phyloP scores from a whole-genome alignment of 2,797 vertebrate genomes.

The Catostomus latipinnis region DNA sequence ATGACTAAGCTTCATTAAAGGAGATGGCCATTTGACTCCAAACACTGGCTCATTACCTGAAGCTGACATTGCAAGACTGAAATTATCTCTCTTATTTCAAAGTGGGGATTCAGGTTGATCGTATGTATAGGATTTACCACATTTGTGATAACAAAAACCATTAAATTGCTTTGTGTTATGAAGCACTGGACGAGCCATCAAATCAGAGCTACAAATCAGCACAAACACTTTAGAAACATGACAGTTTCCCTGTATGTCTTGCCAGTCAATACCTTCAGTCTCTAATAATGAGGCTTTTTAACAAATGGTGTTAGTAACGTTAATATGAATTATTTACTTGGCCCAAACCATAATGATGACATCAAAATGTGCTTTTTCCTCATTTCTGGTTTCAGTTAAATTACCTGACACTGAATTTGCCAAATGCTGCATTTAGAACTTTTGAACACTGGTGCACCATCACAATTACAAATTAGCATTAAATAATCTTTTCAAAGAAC shows the following conservation, averaged over 20 bases:
- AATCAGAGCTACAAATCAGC: too few relatives aligned
- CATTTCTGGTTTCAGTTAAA: conserved; percentile 3
- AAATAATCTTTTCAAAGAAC: conserved; percentile 8
- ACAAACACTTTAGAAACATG: too few relatives aligned
- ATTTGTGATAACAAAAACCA: conserved; percentile 52
- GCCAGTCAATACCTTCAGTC: neutral
- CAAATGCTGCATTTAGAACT: conserved; percentile 12
- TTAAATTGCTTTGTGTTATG: conserved; percentile 41
- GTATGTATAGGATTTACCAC: conserved; percentile 35
- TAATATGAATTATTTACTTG: conserved; percentile 47
- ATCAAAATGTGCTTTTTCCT: conserved; percentile 45
- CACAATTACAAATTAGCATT: conserved; percentile 18
- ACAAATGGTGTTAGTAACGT: conserved; percentile 51
- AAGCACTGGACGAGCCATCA: too few relatives aligned
- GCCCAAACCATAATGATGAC: conserved; percentile 51
- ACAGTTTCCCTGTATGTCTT: too few relatives aligned
- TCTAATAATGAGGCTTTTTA: conserved; percentile 20
- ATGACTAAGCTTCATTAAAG: conserved; percentile 49
- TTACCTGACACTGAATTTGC: conserved; percentile 33
- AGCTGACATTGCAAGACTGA: conserved; percentile 47
- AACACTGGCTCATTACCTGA: conserved; percentile 37
- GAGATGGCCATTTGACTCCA: conserved; percentile 51
- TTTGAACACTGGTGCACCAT: conserved; percentile 32
- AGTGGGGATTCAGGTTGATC: conserved; percentile 33
- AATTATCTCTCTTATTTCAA: conserved; percentile 44